Conservation (phyloP, 2,113 vertebrate species). For the Ciconia maguari region DNA sequence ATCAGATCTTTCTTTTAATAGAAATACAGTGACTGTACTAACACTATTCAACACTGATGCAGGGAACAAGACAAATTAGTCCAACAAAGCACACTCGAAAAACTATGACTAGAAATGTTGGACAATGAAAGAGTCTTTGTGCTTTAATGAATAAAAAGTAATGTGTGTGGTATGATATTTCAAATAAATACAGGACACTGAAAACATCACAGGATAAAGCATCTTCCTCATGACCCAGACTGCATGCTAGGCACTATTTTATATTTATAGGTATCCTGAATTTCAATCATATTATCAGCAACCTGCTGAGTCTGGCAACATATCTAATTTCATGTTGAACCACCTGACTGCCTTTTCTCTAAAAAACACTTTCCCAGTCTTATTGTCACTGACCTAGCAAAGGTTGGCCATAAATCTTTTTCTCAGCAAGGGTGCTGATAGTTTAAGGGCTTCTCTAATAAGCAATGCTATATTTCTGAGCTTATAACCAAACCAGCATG, state of each 20-base stretch:
- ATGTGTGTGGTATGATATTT: background rate
- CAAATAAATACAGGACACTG: background rate
- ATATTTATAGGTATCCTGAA: conserved; percentile 32
- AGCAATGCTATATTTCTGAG: background rate
- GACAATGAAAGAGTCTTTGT: background rate
- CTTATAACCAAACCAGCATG: background rate
- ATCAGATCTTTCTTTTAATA: background rate
- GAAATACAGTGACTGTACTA: background rate
- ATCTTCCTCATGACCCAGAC: background rate
- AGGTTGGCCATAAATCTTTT: conserved; percentile 65
- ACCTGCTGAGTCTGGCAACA: conserved; percentile 43
- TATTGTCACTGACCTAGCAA: conserved; percentile 56
- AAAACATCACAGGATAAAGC: background rate
- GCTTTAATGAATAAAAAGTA: background rate
- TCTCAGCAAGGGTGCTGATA: conserved; percentile 52
- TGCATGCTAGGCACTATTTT: background rate
- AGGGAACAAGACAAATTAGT: background rate
- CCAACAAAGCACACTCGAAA: background rate
- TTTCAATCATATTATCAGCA: conserved; percentile 52
- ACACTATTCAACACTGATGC: background rate
- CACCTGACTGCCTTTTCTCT: conserved; percentile 51
- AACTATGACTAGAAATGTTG: background rate
- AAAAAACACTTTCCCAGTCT: conserved; percentile 13
- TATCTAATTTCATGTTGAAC: conserved; percentile 57
- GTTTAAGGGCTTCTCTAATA: conserved; percentile 49